Base-by-base conservation (phyloP, 2,888 invertebrate species). In the Phyto melanocephala region DNA sequence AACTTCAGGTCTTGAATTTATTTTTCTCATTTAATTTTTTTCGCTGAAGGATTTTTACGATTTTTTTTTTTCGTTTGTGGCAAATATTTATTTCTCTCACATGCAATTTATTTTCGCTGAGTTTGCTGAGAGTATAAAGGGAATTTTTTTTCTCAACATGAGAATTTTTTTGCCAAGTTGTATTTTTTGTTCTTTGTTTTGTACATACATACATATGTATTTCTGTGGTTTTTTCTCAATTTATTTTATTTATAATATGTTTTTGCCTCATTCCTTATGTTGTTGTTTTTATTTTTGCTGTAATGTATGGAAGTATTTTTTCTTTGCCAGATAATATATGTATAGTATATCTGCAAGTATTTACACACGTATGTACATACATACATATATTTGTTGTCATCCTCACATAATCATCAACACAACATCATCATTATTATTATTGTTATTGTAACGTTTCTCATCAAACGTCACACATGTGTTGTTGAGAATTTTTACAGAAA, bases 381-480 rank as follows among this genome's bases (percentile, higher is more conserved):
- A 28, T 28, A 28, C 28, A 28, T 28, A 20, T 3, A 11, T 20
- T 40, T 74, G 60, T 60, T 47, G 52, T 47, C 54, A 10, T 60
- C 56, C 33, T 58, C 42, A 33, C 17, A 70, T 67, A 70, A 60
- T 62, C 62, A 78, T 54, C 63, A 56, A 62, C 60, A 52, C 50
- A 67, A 22, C 42, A 67, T 65, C 52, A 80, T 67, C 42, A 74
- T 54, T 37, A 54, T 71, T 20, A 54, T 72, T 40, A 28, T 79
- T 60, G 67, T 67, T 79, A 67, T 74, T 72, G 56, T 74, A 79
- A 79, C 60, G 58, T 79, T 74, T 74, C 72, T 74, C 79, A 80
- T 80, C 79, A 80, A 80, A 60, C 67, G 67, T 80, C 79, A 80
- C 67, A 80, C 77, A 77, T 70, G 65, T 60, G 72, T 74, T 63